A percentile compares a stretch with the other conserved stretches of the same genome.
Conservation (phyloP, 2,113 vertebrate genomes). For the Chroicocephalus ridibundus region DNA sequence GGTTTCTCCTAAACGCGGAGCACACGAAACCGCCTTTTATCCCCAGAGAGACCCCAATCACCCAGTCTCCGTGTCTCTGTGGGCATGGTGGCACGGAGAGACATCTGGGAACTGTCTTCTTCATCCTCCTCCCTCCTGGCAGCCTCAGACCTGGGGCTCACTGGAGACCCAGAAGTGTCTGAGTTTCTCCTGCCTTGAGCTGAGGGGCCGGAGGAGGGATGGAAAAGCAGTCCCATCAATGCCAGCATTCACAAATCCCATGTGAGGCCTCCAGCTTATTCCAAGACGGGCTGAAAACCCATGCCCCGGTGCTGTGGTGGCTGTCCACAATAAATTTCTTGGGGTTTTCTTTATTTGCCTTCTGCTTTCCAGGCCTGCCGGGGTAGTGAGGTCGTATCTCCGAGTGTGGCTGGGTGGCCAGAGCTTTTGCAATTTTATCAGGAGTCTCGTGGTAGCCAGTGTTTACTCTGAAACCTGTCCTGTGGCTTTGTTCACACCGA, state of each 20-base stretch:
- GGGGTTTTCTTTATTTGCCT: background rate
- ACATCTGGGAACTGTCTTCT: background rate
- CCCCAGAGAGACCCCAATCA: rapidly evolving
- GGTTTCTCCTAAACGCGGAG: constrained; percentile 65
- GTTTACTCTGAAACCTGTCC: constrained; percentile 43
- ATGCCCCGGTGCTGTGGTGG: rapidly evolving
- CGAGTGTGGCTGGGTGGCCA: background rate
- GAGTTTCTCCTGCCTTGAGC: background rate
- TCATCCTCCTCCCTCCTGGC: background rate
- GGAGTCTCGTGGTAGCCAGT: background rate
- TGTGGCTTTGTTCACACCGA: background rate
- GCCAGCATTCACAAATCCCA: background rate
- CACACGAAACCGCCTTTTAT: background rate
- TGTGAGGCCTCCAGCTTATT: background rate
- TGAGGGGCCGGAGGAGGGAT: background rate
- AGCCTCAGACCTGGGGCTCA: background rate
- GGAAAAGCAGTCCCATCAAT: background rate
- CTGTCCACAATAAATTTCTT: background rate
- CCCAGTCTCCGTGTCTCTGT: rapidly evolving
- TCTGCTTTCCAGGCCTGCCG: background rate
- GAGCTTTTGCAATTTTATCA: background rate
- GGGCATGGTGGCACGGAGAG: too few relatives aligned
- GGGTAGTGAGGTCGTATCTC: background rate
- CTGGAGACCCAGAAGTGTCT: background rate
- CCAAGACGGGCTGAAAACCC: background rate